Base-by-base conservation (phyloP, 2,113 vertebrate genomes). In the Daubentonia madagascariensis region DNA sequence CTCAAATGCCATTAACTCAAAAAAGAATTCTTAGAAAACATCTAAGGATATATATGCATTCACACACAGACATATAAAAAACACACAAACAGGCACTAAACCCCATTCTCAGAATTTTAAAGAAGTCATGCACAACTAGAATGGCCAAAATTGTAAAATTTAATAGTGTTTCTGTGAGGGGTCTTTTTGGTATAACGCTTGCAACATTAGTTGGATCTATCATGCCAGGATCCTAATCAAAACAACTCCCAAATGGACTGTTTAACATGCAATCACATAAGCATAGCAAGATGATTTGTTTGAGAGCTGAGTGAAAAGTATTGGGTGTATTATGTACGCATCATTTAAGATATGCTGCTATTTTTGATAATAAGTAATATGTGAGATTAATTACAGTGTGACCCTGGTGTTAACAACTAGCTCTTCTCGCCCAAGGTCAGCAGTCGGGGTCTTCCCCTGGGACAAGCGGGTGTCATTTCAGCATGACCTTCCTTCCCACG, bases 71-170 rank as follows among this genome's bases (percentile, higher is more conserved):
- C 54, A 63, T n/a, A 83, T 48, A 93, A 89, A 92, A 88, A 23
- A 10, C 35, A 17, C 28, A 87, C n/a, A 92, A 23, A 40, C 3
- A 84, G 30, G 5, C 73, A 84, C 61, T 87, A 90, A 95, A n/a
- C 7, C 10, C 35, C 67, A 89, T n/a, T 50, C 67, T 93, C 86
- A 23, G 57, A 94, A 95, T 89, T 73, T 83, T 89, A 85, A 91
- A 96, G 52, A 93, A 73, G 79, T 79, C 75, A 63, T 0, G 0
- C 7, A 30, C 43, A 80, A 80, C 50, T 40, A 18, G 84, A 92
- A 85, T n/a, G 54, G 8, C 43, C 65, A 16, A 70, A 88, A 70
- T 81, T 28, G 12, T n/a, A 73, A 87, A 79, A 67, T 61, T 30
- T 50, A 65, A 57, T 25, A 54, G 11, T 43, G 57, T 17, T 76